Percentiles rank a stretch among this genome's conserved stretches.
Evolutionary conservation across 1,140 invertebrate species (phyloP).

Genomic region (Cotesia vestalis): DNA sequence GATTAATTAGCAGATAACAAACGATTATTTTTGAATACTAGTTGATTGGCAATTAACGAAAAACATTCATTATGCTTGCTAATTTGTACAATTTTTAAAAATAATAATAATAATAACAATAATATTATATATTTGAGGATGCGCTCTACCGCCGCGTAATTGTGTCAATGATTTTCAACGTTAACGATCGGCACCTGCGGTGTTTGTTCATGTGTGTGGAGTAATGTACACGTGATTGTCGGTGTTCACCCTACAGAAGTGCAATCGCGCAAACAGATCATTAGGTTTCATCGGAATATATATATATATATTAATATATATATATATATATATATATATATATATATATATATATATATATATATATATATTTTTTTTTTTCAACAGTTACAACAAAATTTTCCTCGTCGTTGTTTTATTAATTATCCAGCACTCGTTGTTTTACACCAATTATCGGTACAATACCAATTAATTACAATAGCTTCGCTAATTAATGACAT

Average conservation of each 20-base stretch:
- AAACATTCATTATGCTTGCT: background rate
- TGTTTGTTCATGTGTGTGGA: slow-evolving; percentile 20
- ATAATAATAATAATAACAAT: background rate
- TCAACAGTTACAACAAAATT: background rate
- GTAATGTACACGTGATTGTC: slow-evolving; percentile 15
- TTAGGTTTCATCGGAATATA: slow-evolving; percentile 11
- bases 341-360: background rate
- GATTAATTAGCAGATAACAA: no score
- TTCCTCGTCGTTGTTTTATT: no score
- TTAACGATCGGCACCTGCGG: slow-evolving; percentile 45
- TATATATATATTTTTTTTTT: background rate
- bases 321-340: background rate
- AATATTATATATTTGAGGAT: slow-evolving; percentile 23
- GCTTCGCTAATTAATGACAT: no score
- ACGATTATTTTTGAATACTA: no score
- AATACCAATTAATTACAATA: no score
- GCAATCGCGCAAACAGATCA: slow-evolving; percentile 19
- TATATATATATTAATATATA: background rate
- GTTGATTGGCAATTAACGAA: background rate
- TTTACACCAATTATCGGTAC: no score
- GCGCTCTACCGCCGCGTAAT: slow-evolving; percentile 40
- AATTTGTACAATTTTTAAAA: background rate
- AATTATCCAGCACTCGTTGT: no score
- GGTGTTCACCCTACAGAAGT: slow-evolving; percentile 14
- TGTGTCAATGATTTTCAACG: slow-evolving; percentile 48